Base-by-base conservation (phyloP, 2,797 vertebrate species). In the Diplodus puntazzo region DNA sequence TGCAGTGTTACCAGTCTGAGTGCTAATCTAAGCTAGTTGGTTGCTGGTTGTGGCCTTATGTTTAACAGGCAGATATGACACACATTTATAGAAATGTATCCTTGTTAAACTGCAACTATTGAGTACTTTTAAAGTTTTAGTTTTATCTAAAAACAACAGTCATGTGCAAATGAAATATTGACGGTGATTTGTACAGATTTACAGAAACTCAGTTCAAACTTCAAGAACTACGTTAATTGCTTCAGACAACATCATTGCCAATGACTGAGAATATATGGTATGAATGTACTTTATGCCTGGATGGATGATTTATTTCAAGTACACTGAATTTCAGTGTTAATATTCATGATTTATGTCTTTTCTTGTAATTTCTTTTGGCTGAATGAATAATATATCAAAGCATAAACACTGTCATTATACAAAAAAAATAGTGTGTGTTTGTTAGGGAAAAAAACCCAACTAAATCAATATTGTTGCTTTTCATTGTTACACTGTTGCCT, bases 221-320 rank as follows among this genome's bases (percentile, higher is more conserved):
- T 30, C 4, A 57, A 34, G 2, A 20, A 62, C 18, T 2, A 23
- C 18, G 43, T 16, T 39, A 25, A 25, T 25, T 25, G 25, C 25
- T 25, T 25, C 25, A 3, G 25, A 25, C 25, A 25, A 25, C 25
- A 25, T 25, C 2, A 25, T 25, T 25, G 25, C 25, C 25, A 30
- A 17, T 23, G 16, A 49, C 0, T 50, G 7, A 52, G 30, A 34
- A 59, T 23, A n/a, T 61, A 21, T 30, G 54, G 57, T 55, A 45
- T 3, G 72, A 57, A 58, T 83, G 83, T 79, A 83, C 81, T 2
- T 81, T 77, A 72, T 58, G 11, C 13, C 1, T 65, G 53, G 6
- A 1, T 20, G 65, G n/a, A 58, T 74, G 50, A 69, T 46, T n/a
- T 43, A 30, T 25, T 16, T 57, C 7, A 27, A 9, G 21, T 3